A percentile compares a stretch with the other conserved stretches of the same genome.
These are phyloP conservation scores for Anhinga anhinga DNA, from an alignment of 2,113 vertebrate species.

Conservation along the genomic window DNA sequence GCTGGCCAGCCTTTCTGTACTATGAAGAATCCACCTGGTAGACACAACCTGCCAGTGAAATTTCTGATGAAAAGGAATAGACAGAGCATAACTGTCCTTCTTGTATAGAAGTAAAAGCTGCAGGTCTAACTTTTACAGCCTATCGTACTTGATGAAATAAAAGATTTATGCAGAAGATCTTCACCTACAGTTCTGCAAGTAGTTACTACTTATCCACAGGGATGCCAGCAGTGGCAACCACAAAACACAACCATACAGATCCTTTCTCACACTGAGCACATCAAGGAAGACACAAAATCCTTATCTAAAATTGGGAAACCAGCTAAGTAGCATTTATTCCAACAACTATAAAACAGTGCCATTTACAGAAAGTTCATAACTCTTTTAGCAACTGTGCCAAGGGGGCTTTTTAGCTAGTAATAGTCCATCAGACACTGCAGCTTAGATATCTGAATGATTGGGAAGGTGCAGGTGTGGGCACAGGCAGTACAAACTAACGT, in stretches of 20 bases:
- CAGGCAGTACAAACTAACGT: not conserved
- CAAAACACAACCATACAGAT: not conserved
- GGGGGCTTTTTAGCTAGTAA: not conserved
- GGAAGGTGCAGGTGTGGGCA: not conserved
- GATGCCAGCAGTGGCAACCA: not conserved
- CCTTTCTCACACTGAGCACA: not conserved
- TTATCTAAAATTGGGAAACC: not conserved
- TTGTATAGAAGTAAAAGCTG: not conserved
- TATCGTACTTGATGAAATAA: not conserved
- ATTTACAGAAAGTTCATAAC: constrained; percentile 20
- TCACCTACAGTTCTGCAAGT: not conserved
- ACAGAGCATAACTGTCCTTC: not conserved
- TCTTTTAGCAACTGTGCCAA: not conserved
- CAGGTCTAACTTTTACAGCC: not conserved
- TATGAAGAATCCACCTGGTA: not conserved
- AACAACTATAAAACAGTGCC: not conserved
- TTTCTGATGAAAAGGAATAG: not conserved
- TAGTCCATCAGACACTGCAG: not conserved
- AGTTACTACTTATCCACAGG: not conserved
- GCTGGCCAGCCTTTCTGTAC: not conserved
- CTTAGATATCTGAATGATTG: not conserved
- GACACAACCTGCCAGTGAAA: not conserved
- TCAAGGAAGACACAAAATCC: not conserved
- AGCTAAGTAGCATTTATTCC: not conserved
- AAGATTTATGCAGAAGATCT: not conserved